phyloP scores from a whole-genome alignment of 2,113 vertebrate genomes.

The Sinocyclocheilus grahami region DNA sequence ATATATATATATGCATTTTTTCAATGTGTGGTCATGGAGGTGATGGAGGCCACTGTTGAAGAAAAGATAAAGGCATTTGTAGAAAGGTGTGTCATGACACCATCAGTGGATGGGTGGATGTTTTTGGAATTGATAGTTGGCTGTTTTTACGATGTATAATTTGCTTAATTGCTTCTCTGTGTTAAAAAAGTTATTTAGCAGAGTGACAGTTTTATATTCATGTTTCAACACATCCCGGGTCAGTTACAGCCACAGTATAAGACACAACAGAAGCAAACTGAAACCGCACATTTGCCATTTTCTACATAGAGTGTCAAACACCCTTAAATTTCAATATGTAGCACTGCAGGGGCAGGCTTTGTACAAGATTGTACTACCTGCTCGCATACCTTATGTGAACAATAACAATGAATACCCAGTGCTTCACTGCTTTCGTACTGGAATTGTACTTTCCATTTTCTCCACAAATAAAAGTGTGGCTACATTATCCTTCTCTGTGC shows the following conservation, averaged over 20 bases:
- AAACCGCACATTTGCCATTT: background rate
- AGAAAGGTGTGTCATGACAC: conserved; percentile 33
- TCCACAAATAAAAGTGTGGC: background rate
- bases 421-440: background rate
- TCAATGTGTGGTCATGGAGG: conserved; percentile 12
- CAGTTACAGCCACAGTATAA: background rate
- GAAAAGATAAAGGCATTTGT: conserved; percentile 34
- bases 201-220: conserved; percentile 24
- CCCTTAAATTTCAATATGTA: background rate
- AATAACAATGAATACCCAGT: background rate
- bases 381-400: background rate
- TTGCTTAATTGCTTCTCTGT: conserved; percentile 42
- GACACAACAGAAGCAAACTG: background rate
- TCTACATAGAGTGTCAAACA: background rate
- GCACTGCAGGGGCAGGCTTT: background rate
- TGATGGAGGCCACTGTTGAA: background rate
- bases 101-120: conserved; percentile 25
- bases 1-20: no score
- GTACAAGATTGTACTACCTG: background rate
- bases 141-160: conserved; percentile 8
- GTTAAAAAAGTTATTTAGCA: conserved; percentile 22
- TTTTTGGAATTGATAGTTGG: conserved; percentile 36
- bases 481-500: background rate
- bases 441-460: background rate
- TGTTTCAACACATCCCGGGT: conserved; percentile 13